Evolutionary conservation across 2,113 vertebrate species (phyloP), one percentile per base, ranked within the genome.

Genomic region (Laticauda colubrina): DNA sequence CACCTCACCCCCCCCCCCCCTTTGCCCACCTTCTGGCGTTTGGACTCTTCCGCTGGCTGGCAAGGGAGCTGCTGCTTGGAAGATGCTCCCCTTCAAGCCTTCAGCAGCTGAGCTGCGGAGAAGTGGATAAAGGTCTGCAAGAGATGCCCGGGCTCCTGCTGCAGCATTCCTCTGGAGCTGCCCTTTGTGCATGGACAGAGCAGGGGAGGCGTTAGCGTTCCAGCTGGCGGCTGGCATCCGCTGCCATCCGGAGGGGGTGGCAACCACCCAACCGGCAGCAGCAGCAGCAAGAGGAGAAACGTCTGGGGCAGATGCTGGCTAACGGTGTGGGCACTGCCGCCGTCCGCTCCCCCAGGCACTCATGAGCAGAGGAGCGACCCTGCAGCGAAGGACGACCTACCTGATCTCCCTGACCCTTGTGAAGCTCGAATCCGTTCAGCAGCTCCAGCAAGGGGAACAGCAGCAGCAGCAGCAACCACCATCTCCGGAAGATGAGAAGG

Each of bases 361-460:
- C 98, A 98, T 98, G 98, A 98, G 98, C 95, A 98, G 97, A 96
- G 97, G 97, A 94, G 98, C 98, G 95, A 95, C 98, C 94, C 98
- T 98, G 97, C 98, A 99, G 97, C 98, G 98, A 94, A 98, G 98
- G 97, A 99, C 98, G 97, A 99, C 99, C 98, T 99, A 98, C 98
- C 98, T 99, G 97, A 99, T 99, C 97, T 98, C 99, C 95, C 98
- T 99, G 96, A 99, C 99, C 96, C 98, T 99, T 95, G 98, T 99
- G 95, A 99, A 99, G 97, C 98, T 99, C 95, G 99, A 99, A 97
- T 97, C 97, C 45, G 97, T 97, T 55, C 96, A 95, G 21, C 96
- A 96, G 93, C 87, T 53, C 48, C 87, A 54, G 87, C 87, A 29
- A 53, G 48, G 18, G 54, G 53, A 57, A 18, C 20, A 24, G 9